Evolutionary conservation across 1,140 invertebrate genomes (phyloP).

Genomic region (Steinernema feltiae): DNA sequence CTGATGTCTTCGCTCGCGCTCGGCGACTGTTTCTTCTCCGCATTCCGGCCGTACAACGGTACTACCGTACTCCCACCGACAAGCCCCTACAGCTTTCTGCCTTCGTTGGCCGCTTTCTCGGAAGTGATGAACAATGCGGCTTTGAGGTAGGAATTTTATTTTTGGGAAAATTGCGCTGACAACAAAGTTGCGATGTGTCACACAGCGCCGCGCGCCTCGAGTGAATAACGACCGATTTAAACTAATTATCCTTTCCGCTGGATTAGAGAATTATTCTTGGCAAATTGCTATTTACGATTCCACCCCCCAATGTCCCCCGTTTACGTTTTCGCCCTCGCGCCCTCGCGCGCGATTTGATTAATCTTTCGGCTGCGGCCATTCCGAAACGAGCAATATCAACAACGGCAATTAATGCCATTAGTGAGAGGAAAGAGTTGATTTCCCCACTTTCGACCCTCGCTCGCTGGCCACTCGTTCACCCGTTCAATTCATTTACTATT

Average conservation of each 20-base stretch:
- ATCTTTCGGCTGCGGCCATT: not conserved
- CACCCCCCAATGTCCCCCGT: not conserved
- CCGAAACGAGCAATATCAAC: not conserved
- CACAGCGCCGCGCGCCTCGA: too few relatives aligned
- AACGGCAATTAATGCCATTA: conserved; percentile 5
- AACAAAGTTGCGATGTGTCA: not conserved
- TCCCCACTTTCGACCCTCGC: not conserved
- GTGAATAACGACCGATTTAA: not conserved
- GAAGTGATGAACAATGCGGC: not conserved
- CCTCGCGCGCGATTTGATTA: not conserved
- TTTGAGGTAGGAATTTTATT: not conserved
- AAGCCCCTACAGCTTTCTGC: not conserved
- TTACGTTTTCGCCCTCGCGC: not conserved
- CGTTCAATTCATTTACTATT: conserved; percentile 1
- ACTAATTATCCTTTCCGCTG: not conserved
- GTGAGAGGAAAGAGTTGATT: not conserved
- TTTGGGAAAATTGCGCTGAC: not conserved
- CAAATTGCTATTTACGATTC: not conserved
- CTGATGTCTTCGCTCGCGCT: not conserved
- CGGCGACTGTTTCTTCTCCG: conserved; percentile 5
- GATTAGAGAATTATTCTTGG: not conserved
- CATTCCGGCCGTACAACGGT: not conserved
- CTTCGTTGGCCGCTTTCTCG: not conserved
- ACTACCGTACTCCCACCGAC: conserved; percentile 10
- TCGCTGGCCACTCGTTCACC: not conserved